Evolutionary conservation across 1,140 invertebrate genomes (phyloP).

Genomic region (Drosophila takahashii): DNA sequence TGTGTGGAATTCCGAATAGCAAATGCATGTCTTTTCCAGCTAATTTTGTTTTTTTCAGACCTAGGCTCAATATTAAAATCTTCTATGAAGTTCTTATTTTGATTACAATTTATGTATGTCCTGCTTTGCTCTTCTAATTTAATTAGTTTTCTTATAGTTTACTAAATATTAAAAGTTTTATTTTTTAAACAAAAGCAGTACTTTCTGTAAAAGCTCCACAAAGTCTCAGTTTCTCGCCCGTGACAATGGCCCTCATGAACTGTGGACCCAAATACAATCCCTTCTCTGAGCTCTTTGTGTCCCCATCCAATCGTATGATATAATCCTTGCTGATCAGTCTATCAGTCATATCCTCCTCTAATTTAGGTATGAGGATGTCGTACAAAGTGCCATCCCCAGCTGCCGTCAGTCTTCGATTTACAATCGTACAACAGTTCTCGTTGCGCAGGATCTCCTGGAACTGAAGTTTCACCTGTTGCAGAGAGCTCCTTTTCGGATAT

Average conservation of each 20-base stretch:
- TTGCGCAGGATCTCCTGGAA: slow-evolving; percentile 70
- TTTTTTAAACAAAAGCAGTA: slow-evolving; percentile 70
- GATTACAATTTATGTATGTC: background rate
- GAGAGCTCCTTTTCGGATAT: slow-evolving; percentile 31
- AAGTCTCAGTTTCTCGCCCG: slow-evolving; percentile 71
- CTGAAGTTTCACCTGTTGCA: slow-evolving; percentile 54
- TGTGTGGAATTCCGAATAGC: slow-evolving; percentile 17
- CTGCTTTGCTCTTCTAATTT: background rate
- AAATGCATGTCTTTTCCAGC: background rate
- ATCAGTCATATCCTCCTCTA: slow-evolving; percentile 58
- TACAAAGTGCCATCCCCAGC: slow-evolving; percentile 48
- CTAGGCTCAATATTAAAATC: too few species aligned
- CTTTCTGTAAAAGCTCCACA: slow-evolving; percentile 84
- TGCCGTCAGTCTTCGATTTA: slow-evolving; percentile 52
- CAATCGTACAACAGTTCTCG: slow-evolving; percentile 63
- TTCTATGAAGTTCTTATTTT: background rate
- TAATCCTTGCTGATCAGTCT: slow-evolving; percentile 79
- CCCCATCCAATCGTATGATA: slow-evolving; percentile 68
- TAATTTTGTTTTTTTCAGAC: background rate
- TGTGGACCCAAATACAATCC: slow-evolving; percentile 74
- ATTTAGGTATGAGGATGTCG: slow-evolving; percentile 56
- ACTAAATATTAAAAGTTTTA: background rate
- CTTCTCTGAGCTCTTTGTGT: slow-evolving; percentile 50
- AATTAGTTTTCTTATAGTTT: background rate
- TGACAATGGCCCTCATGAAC: slow-evolving; percentile 79